Conservation (phyloP, 1,140 invertebrate genomes). For the Pseudomyrmex pallidus region DNA sequence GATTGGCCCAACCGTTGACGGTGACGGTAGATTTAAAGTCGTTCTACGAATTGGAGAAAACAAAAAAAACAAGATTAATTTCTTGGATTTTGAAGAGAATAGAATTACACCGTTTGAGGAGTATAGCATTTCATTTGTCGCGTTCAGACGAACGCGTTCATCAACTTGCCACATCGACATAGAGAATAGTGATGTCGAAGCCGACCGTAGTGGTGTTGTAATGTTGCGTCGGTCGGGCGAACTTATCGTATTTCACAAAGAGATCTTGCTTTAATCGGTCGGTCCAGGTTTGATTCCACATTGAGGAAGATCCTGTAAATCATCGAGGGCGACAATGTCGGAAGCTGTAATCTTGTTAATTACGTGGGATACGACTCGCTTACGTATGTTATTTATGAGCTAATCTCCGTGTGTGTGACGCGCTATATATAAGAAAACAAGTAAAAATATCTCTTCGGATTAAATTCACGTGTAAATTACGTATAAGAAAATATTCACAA, state of each 20-base stretch:
- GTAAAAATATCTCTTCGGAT: too few relatives aligned
- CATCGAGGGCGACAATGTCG: slow-evolving; percentile 16
- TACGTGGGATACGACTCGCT: slow-evolving; percentile 5
- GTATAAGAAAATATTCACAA: too few relatives aligned
- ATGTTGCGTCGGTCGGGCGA: slow-evolving; percentile 86
- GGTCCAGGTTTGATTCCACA: slow-evolving; percentile 86
- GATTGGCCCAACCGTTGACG: slow-evolving; percentile 85
- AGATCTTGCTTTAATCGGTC: slow-evolving; percentile 87
- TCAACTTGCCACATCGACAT: slow-evolving; percentile 85
- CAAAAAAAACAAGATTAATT: too few relatives aligned
- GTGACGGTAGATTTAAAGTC: slow-evolving; percentile 86
- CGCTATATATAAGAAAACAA: too few relatives aligned
- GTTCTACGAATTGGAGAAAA: slow-evolving; percentile 79
- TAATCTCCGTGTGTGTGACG: too few relatives aligned
- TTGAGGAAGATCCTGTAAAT: slow-evolving; percentile 64
- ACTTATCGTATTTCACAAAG: slow-evolving; percentile 87
- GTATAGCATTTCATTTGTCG: too few relatives aligned
- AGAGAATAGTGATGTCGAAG: slow-evolving; percentile 85
- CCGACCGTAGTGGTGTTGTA: slow-evolving; percentile 85
- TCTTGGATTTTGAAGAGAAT: too few relatives aligned
- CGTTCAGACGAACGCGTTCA: neutral
- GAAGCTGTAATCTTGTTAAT: slow-evolving; percentile 39
- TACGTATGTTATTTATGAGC: neutral
- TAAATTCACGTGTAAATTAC: too few relatives aligned
- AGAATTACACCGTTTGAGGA: too few relatives aligned